Base-by-base conservation (phyloP, 2,797 vertebrate species). In the Lacerta viridis region DNA sequence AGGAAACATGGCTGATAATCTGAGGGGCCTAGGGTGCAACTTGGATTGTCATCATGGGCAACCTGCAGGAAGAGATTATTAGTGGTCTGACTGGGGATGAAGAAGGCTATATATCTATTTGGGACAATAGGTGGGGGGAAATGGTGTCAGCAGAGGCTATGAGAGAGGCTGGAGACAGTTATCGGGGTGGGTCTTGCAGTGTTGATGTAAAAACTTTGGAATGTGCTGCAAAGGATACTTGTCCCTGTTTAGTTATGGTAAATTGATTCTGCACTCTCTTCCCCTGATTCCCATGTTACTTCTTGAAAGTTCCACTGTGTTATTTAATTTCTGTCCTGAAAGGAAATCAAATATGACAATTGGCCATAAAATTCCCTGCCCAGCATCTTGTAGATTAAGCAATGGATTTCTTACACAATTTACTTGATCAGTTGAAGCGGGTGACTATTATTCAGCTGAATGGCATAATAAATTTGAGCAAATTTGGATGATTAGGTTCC, bases 331-430 rank as follows among this genome's bases (percentile, higher is more conserved):
- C 68, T 87, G 86, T 87, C 0, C 0, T 80, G 83, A 84, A 0
- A 0, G 66, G 46, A 0, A 1, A 83, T 25, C 0, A 0, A 80
- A 80, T 74, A 79, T 80, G 46, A 88, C 36, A 80, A 64, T 0
- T 0, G 91, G 55, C 87, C 0, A 0, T 66, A 81, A 91, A 88
- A 83, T 71, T 71, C 36, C 50, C 25, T 10, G 75, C 25, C 3
- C 76, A 39, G 36, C 79, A 41, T 85, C 2, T 0, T 0, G 7
- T 27, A 3, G 33, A n/a, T 79, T 83, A 83, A 87, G 90, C 2
- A 0, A 0, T 0, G 0, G 7, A 4, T 80, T 84, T 83, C 74
- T 88, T 85, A 39, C 0, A 0, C 76, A 84, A 59, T 36, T 25
- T 27, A 25, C 68, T 88, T 83, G 72, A 59, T 91, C 88, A n/a